These are phyloP conservation scores for Microctenopoma lineatum DNA, from an alignment of 2,797 vertebrate genomes.

Conservation along the genomic window DNA sequence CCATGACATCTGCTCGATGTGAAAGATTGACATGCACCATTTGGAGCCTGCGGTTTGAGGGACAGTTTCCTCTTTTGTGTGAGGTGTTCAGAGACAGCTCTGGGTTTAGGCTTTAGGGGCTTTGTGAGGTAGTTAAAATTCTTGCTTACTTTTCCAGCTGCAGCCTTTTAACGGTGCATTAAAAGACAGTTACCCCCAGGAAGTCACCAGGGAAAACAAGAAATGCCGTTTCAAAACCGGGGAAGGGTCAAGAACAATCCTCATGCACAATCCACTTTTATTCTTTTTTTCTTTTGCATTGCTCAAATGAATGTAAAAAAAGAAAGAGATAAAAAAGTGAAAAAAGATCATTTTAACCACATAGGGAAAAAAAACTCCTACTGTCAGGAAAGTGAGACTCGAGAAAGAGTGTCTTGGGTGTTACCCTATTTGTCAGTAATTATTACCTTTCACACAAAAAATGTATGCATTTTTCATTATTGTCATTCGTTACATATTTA, in stretches of 20 bases:
- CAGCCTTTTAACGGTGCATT: slow-evolving; percentile 78
- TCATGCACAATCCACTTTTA: slow-evolving; percentile 35
- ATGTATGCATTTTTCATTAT: too few species aligned
- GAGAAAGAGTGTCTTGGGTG: too few species aligned
- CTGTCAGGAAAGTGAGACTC: too few species aligned
- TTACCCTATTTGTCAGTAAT: not conserved
- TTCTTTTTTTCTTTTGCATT: not conserved
- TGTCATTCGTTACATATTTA: too few species aligned
- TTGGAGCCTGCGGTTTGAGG: slow-evolving; percentile 61
- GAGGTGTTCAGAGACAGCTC: slow-evolving; percentile 72
- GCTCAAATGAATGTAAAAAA: slow-evolving; percentile 21
- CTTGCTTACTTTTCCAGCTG: slow-evolving; percentile 83
- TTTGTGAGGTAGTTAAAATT: slow-evolving; percentile 81
- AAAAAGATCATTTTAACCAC: slow-evolving; percentile 10
- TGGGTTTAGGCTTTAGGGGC: slow-evolving; percentile 71
- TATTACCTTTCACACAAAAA: not conserved
- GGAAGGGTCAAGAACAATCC: slow-evolving; percentile 71
- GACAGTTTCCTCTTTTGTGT: slow-evolving; percentile 65
- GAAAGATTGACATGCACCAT: slow-evolving; percentile 62
- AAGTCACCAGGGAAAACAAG: slow-evolving; percentile 72
- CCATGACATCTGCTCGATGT: slow-evolving; percentile 21
- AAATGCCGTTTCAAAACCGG: slow-evolving; percentile 72
- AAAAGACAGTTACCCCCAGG: slow-evolving; percentile 67
- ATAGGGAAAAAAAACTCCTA: not conserved
- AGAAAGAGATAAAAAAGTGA: slow-evolving; percentile 41